A percentile compares a stretch with the other conserved stretches of the same genome.
Evolutionary conservation across 2,888 invertebrate species (phyloP).

Genomic region (Apamea monoglypha): DNA sequence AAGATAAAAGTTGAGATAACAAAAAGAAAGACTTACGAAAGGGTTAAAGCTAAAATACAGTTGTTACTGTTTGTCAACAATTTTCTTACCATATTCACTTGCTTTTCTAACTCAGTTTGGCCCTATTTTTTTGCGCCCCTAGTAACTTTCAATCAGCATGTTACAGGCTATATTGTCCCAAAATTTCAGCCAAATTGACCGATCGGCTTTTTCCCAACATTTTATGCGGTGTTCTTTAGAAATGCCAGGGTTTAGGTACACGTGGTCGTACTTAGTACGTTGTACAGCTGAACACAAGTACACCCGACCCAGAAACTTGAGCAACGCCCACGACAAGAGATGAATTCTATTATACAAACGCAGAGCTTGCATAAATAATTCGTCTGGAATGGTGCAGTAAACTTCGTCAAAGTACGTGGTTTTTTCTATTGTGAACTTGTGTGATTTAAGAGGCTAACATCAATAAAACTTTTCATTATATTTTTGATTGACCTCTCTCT

Average conservation of each 20-base stretch:
- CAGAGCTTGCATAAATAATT: slow-evolving; percentile 8
- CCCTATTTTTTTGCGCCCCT: neutral
- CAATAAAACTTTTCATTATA: neutral
- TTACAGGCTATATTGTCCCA: neutral
- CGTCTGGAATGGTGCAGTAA: slow-evolving; percentile 1
- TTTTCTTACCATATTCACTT: neutral
- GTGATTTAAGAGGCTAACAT: neutral
- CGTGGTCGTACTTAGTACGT: neutral
- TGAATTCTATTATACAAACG: neutral
- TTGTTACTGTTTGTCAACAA: neutral
- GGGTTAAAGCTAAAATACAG: neutral
- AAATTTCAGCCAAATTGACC: neutral
- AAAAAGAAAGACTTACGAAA: neutral
- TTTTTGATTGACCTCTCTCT: neutral
- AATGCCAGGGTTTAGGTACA: no score
- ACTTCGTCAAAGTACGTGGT: neutral
- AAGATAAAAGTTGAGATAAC: neutral
- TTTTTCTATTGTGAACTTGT: neutral
- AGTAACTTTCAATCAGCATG: neutral
- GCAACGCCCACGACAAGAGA: neutral
- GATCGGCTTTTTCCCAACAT: neutral
- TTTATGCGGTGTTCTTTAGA: no score
- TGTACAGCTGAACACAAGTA: neutral
- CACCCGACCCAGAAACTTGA: neutral
- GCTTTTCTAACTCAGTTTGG: neutral